Percentiles rank a stretch among this genome's conserved stretches.
Conservation (phyloP, 2,113 vertebrate genomes). For the Apodemus sylvaticus region DNA sequence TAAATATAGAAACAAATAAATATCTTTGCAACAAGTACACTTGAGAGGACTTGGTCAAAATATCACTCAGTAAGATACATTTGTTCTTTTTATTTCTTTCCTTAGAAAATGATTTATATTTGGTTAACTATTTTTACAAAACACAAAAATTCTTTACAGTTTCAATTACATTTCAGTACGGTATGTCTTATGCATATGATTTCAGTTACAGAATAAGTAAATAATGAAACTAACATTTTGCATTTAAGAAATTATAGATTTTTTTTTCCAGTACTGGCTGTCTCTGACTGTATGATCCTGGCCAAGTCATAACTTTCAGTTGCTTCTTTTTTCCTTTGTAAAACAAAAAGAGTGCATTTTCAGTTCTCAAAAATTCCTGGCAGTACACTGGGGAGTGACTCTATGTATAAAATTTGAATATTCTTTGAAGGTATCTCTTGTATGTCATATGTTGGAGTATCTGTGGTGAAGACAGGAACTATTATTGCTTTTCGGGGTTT, state of each 20-base stretch:
- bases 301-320: neutral
- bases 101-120: neutral
- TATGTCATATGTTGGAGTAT: neutral
- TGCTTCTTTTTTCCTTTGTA: neutral
- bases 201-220: constrained; percentile 48
- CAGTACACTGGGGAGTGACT: neutral
- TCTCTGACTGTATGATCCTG: neutral
- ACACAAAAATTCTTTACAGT: neutral
- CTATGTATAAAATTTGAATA: neutral
- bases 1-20: neutral
- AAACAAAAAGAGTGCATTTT: neutral
- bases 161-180: constrained; percentile 2
- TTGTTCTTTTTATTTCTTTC: neutral
- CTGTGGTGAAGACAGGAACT: neutral
- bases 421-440: neutral
- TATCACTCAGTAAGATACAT: neutral
- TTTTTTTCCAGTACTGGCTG: constrained; percentile 16
- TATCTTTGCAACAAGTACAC: neutral
- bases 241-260: neutral
- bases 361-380: neutral
- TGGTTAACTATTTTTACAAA: neutral
- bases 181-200: neutral
- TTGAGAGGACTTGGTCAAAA: neutral
- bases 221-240: neutral
- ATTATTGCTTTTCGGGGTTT: neutral